Evolutionary conservation across 2,113 vertebrate species (phyloP).

Genomic region (Lynx canadensis): DNA sequence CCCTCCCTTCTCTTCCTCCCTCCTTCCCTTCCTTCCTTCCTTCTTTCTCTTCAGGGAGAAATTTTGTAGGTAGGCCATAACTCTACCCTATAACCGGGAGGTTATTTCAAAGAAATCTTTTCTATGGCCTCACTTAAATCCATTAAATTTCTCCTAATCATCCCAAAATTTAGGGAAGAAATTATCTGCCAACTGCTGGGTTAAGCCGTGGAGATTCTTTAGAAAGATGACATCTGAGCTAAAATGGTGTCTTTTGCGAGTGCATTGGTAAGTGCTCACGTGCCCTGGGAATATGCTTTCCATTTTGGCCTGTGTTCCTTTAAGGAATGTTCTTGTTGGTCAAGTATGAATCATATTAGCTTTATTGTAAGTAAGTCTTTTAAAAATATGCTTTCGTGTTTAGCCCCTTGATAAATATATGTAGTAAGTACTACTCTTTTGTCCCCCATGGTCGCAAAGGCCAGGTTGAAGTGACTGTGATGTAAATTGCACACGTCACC

Average conservation of each 20-base stretch:
- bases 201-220: slow-evolving; percentile 64
- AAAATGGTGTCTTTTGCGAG: slow-evolving; percentile 60
- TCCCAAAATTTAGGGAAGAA: slow-evolving; percentile 36
- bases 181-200: slow-evolving; percentile 46
- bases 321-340: slow-evolving; percentile 61
- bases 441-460: not conserved
- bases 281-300: slow-evolving; percentile 47
- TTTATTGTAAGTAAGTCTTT: slow-evolving; percentile 33
- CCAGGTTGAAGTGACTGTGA: not conserved
- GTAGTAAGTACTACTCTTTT: not conserved
- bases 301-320: slow-evolving; percentile 52
- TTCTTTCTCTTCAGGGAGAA: not conserved
- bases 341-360: slow-evolving; percentile 60
- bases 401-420: slow-evolving; percentile 13
- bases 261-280: slow-evolving; percentile 1
- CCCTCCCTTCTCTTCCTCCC: no score
- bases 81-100: not conserved
- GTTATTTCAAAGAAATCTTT: slow-evolving; percentile 56
- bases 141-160: slow-evolving; percentile 40
- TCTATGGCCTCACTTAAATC: slow-evolving; percentile 12
- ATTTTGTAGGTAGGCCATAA: not conserved
- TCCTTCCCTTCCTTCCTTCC: not conserved
- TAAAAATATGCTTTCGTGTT: slow-evolving; percentile 49
- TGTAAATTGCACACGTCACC: fast-evolving
- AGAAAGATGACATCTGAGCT: slow-evolving; percentile 54